Conservation (phyloP, 53 echinoderm and acorn worm species). For the Antedon mediterranea region DNA sequence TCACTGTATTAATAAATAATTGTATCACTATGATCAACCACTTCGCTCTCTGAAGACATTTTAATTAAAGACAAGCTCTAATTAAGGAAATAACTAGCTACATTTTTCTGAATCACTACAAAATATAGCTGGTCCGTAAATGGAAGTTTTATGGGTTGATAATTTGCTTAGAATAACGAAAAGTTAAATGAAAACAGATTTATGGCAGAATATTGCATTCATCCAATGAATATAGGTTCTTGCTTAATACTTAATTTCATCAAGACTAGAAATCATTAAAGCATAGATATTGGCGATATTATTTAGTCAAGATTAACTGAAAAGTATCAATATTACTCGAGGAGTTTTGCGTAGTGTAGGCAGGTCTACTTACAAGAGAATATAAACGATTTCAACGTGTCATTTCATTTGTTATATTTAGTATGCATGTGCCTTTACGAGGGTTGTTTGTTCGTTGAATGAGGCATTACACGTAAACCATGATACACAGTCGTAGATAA, state of each 20-base stretch:
- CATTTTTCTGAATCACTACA: no score
- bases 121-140: no score
- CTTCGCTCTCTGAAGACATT: no score
- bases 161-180: no score
- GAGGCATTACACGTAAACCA: not conserved
- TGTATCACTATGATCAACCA: no score
- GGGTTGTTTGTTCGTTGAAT: not conserved
- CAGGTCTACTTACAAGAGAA: not conserved
- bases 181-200: no score
- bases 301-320: not conserved
- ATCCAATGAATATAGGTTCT: no score
- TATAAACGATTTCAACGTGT: not conserved
- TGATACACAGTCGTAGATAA: not conserved
- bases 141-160: no score
- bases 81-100: no score
- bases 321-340: not conserved
- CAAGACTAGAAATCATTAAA: not conserved
- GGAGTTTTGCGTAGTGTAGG: not conserved
- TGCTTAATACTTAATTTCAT: not conserved
- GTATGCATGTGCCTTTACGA: not conserved
- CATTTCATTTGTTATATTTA: not conserved
- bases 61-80: no score
- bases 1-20: no score
- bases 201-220: not conserved
- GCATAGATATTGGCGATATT: not conserved